Evolutionary conservation across 2,797 vertebrate genomes (phyloP).

Genomic region (Lophius americanus): DNA sequence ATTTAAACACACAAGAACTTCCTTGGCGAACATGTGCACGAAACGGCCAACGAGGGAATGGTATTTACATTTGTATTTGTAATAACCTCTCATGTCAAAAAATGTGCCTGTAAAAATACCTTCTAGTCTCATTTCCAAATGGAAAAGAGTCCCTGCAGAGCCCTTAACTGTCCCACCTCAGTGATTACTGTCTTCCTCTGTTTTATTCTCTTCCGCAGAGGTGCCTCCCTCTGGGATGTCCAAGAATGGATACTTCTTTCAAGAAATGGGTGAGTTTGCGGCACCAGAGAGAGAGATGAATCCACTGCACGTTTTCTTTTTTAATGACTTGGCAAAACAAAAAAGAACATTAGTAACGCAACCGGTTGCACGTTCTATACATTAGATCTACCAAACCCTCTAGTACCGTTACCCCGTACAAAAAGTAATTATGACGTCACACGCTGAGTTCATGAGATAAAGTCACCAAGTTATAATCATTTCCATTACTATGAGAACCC

Average conservation of each 20-base stretch:
- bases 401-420: too few relatives aligned
- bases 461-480: too few relatives aligned
- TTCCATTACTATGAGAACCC: too few relatives aligned
- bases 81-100: constrained; percentile 13
- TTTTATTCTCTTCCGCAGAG: constrained; percentile 78
- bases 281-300: constrained; percentile 1
- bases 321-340: neutral
- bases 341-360: too few relatives aligned
- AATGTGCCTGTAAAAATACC: constrained; percentile 30
- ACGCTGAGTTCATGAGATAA: too few relatives aligned
- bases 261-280: constrained; percentile 91
- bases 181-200: constrained; percentile 42
- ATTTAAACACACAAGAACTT: neutral
- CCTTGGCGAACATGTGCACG: neutral
- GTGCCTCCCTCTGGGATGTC: constrained; percentile 90
- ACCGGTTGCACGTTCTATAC: too few relatives aligned
- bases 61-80: constrained; percentile 16
- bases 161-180: constrained; percentile 29
- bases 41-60: neutral
- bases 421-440: too few relatives aligned
- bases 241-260: constrained; percentile 94
- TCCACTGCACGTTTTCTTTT: neutral
- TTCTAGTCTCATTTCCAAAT: constrained; percentile 13
- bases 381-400: too few relatives aligned
- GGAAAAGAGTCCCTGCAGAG: constrained; percentile 16